Base-by-base conservation (phyloP, 2,888 invertebrate genomes). In the Shargacucullia verbasci region DNA sequence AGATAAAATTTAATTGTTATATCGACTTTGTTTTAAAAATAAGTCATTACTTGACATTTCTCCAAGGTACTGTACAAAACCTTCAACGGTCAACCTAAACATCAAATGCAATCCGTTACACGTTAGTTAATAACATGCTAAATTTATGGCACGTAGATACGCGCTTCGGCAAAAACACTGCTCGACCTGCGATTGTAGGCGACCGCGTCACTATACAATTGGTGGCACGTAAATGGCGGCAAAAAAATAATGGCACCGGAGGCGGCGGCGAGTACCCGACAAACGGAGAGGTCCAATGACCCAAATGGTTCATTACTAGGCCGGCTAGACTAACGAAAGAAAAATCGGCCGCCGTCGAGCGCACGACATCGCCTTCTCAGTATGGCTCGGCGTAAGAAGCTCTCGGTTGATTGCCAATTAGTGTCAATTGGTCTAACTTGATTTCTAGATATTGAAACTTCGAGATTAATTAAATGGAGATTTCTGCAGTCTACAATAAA, bases 241-340 rank as follows among this genome's bases (percentile, higher is more conserved):
- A 90, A 89, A 89, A n/a, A 91, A 90, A 86, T 86, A 83, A 87
- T 87, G 75, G 81, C 83, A 82, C 82, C 86, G 85, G 81, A 83
- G 86, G 85, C 84, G 84, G 81, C 71, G 83, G 79, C 68, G 80
- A 80, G 81, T 80, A 84, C 78, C 82, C 88, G 83, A 86, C 88
- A 84, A 90, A 88, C 91, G 86, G 90, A 83, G 90, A 92, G 90
- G 92, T 92, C 91, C 90, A 92, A 91, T 93, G 92, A 94, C 93
- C 94, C 88, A 93, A 91, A 92, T 94, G 88, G 86, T 82, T 85
- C 85, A 87, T 86, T 85, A 90, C 89, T 90, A 86, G 90, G 89
- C 84, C 90, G 85, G 79, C 78, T 83, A 88, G 86, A 82, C 85
- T 79, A 87, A 86, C 83, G 90, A 91, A 89, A 91, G 85, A 90